Conservation (phyloP, 2,888 invertebrate species). For the Orthosia cruda region DNA sequence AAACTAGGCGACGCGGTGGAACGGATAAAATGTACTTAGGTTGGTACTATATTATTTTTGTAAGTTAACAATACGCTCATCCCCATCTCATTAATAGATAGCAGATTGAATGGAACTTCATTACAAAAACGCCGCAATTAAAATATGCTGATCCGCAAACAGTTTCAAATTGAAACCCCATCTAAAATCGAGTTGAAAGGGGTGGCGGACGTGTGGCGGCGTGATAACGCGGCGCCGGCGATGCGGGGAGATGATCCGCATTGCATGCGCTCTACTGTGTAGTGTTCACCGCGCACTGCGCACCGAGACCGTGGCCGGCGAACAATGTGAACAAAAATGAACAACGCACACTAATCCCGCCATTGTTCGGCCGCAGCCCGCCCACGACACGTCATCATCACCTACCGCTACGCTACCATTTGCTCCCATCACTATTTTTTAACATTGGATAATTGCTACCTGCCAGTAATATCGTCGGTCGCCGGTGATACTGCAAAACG, state of each 20-base stretch:
- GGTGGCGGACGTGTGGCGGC: conserved; percentile 82
- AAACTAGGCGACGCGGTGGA: not conserved
- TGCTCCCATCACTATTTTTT: conserved; percentile 62
- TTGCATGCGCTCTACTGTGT: conserved; percentile 76
- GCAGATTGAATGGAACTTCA: conserved; percentile 81
- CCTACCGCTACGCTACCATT: conserved; percentile 76
- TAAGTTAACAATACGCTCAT: conserved; percentile 71
- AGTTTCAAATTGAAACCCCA: conserved; percentile 86
- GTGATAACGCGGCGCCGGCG: conserved; percentile 84
- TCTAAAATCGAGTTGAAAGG: conserved; percentile 83
- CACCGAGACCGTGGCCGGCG: conserved; percentile 71
- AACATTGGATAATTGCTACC: conserved; percentile 58
- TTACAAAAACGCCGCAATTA: conserved; percentile 81
- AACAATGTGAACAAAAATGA: conserved; percentile 82
- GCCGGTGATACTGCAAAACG: too few relatives aligned
- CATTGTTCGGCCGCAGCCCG: conserved; percentile 76
- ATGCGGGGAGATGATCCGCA: conserved; percentile 76
- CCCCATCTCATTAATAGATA: conserved; percentile 83
- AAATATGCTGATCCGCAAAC: conserved; percentile 89
- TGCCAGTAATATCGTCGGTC: conserved; percentile 29
- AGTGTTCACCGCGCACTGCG: not conserved
- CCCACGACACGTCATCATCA: conserved; percentile 60
- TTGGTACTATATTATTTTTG: conserved; percentile 19
- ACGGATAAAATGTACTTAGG: conserved; percentile 35
- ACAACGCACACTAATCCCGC: conserved; percentile 85